These are phyloP conservation scores for Cydia fagiglandana DNA, from an alignment of 1,140 invertebrate genomes.

Conservation along the genomic window DNA sequence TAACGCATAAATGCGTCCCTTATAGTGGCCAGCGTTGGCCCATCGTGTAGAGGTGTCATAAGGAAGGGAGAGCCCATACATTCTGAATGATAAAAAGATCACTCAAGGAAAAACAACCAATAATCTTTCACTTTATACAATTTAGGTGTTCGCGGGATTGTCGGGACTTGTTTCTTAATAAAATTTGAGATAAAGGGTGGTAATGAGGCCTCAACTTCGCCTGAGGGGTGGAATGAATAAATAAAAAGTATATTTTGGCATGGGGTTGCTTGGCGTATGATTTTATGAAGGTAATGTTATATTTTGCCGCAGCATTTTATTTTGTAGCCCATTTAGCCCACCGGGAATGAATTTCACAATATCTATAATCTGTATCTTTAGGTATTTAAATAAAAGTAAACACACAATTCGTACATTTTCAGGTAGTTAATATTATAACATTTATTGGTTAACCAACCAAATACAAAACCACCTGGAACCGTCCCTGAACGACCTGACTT, in stretches of 20 bases:
- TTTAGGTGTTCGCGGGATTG: neutral
- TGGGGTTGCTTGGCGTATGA: neutral
- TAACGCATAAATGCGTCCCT: no score
- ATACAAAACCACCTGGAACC: no score
- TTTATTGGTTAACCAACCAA: no score
- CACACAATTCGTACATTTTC: no score
- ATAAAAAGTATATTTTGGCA: constrained; percentile 14
- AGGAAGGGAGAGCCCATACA: no score
- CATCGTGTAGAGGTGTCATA: no score
- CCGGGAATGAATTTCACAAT: neutral
- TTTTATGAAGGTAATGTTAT: neutral
- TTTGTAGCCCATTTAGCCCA: neutral
- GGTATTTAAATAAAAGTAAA: no score
- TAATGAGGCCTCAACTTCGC: constrained; percentile 8
- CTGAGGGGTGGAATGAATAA: constrained; percentile 15
- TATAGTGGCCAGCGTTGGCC: no score
- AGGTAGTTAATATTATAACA: no score
- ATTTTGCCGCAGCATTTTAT: neutral
- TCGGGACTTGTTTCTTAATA: constrained; percentile 6
- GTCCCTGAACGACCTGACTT: no score
- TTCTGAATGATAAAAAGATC: no score
- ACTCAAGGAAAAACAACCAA: neutral
- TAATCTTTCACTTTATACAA: neutral
- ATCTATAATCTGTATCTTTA: no score
- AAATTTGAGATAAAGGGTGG: constrained; percentile 25